Conservation (phyloP, 2,888 invertebrate species). For the Leucoptera coffeella region DNA sequence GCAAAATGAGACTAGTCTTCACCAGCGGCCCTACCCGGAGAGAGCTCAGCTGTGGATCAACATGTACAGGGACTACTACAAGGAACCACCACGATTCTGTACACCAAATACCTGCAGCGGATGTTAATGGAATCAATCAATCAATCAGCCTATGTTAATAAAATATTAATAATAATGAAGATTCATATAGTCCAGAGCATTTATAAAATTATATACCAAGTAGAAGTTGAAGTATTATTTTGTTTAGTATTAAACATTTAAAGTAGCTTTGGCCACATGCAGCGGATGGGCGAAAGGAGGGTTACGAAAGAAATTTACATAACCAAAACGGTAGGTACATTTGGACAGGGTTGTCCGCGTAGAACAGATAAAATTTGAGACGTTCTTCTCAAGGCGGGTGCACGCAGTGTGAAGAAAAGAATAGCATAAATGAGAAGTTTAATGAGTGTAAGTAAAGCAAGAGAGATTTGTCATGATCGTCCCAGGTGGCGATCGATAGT, state of each 20-base stretch:
- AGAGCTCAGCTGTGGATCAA: slow-evolving; percentile 1
- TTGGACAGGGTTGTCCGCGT: not conserved
- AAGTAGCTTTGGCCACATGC: too few relatives aligned
- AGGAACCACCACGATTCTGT: not conserved
- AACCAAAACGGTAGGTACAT: too few relatives aligned
- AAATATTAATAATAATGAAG: too few relatives aligned
- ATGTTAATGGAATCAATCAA: too few relatives aligned
- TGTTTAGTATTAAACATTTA: too few relatives aligned
- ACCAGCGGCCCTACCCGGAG: not conserved
- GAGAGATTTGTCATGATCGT: not conserved
- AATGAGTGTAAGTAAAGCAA: not conserved
- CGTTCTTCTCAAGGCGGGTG: not conserved
- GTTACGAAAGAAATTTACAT: too few relatives aligned
- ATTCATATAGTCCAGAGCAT: too few relatives aligned
- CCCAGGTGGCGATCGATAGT: not conserved
- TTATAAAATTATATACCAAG: too few relatives aligned
- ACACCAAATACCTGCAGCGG: too few relatives aligned
- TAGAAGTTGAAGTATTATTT: too few relatives aligned
- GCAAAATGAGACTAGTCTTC: not conserved
- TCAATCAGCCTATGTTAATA: too few relatives aligned
- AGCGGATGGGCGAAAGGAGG: too few relatives aligned
- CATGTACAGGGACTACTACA: not conserved
- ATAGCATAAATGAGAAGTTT: not conserved
- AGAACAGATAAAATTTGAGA: not conserved
- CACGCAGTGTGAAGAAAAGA: not conserved